Evolutionary conservation across 2,113 vertebrate genomes (phyloP).

Genomic region (Planiliza haematocheilus): DNA sequence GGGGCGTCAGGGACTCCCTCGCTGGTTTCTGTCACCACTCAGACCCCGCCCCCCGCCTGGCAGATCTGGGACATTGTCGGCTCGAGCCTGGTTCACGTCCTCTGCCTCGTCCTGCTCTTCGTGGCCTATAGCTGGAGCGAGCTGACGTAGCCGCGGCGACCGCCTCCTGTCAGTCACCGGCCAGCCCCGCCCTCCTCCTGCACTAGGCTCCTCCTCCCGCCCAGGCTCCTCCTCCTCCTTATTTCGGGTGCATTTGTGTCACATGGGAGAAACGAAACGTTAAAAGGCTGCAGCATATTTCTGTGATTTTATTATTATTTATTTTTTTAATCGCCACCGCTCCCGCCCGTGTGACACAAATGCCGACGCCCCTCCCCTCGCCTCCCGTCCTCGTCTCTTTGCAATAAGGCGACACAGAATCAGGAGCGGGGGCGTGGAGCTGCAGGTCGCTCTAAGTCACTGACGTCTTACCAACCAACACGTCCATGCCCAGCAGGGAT

Average conservation of each 20-base stretch:
- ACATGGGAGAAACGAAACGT: not conserved
- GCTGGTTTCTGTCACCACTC: constrained; percentile 84
- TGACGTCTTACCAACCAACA: constrained; percentile 2
- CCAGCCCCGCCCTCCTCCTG: constrained; percentile 60
- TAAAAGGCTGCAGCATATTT: not conserved
- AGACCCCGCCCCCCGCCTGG: constrained; percentile 88
- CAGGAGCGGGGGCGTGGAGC: constrained; percentile 10
- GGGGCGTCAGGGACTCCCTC: constrained; percentile 75
- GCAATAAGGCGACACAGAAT: constrained; percentile 31
- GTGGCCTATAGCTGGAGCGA: constrained; percentile 92
- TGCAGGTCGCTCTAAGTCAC: not conserved
- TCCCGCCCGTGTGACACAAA: constrained; percentile 28
- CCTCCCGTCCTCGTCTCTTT: constrained; percentile 19
- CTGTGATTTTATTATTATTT: too few relatives aligned
- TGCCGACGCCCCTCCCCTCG: not conserved
- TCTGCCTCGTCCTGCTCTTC: constrained; percentile 92
- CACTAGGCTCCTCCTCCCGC: too few relatives aligned
- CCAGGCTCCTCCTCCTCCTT: too few relatives aligned
- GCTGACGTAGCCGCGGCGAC: constrained; percentile 82
- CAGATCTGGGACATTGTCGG: constrained; percentile 93
- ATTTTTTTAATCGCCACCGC: too few relatives aligned
- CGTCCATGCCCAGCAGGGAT: not conserved
- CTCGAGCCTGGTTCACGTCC: constrained; percentile 92
- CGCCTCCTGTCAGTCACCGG: constrained; percentile 47
- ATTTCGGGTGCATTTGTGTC: constrained; percentile 39